phyloP scores from a whole-genome alignment of 2,797 vertebrate genomes.

The Sphenopsis melanotis region DNA sequence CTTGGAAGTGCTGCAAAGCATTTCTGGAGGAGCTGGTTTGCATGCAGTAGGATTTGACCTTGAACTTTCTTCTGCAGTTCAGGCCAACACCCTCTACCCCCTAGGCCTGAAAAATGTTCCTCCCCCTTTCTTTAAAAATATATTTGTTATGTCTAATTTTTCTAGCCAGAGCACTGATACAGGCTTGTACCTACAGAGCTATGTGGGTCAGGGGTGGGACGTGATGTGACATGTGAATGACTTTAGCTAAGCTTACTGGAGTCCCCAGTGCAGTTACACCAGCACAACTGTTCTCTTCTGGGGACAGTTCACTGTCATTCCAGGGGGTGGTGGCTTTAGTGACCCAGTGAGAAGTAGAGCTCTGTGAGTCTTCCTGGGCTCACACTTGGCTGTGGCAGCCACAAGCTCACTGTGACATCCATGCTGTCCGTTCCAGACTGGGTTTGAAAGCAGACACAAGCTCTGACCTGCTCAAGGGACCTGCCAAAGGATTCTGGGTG shows the following conservation, averaged over 20 bases:
- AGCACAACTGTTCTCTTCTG: not conserved
- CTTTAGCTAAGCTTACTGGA: not conserved
- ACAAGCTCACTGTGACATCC: not conserved
- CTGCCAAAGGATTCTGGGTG: not conserved
- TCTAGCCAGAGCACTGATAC: not conserved
- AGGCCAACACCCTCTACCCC: constrained; percentile 6
- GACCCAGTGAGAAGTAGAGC: not conserved
- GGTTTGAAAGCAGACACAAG: not conserved
- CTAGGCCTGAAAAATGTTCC: constrained; percentile 27
- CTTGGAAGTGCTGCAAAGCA: not conserved
- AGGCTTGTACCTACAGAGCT: constrained; percentile 1
- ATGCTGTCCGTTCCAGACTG: not conserved
- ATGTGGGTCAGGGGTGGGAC: constrained; percentile 8
- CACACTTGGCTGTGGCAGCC: not conserved
- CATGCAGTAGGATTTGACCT: not conserved
- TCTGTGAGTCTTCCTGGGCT: not conserved
- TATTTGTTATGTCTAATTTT: constrained; percentile 52
- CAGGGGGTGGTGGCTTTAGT: not conserved
- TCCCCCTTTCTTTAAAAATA: constrained; percentile 44
- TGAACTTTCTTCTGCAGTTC: constrained; percentile 35
- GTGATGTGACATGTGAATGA: not conserved
- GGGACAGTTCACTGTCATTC: not conserved
- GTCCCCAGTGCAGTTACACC: not conserved
- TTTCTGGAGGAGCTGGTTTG: not conserved
- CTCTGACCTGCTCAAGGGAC: not conserved